Base-by-base conservation (phyloP, 2,888 invertebrate genomes). In the Pterobdella sp. region DNA sequence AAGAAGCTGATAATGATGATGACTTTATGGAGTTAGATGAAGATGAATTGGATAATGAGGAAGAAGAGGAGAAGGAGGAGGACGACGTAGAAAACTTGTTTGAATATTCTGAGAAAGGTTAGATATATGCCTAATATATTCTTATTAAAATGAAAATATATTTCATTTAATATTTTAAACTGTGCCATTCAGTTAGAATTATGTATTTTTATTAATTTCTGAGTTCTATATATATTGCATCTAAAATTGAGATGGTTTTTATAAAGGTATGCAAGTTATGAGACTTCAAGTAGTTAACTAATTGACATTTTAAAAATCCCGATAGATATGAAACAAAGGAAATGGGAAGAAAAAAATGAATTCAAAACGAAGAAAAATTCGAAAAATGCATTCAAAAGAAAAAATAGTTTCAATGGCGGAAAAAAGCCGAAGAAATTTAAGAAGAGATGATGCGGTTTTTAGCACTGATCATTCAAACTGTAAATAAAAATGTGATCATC, bases 281-380 rank as follows among this genome's bases (percentile, higher is more conserved):
- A n/a, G n/a, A n/a, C n/a, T n/a, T n/a, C n/a, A n/a, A n/a, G n/a
- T n/a, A n/a, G n/a, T n/a, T n/a, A n/a, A n/a, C n/a, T n/a, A n/a
- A n/a, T n/a, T n/a, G n/a, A n/a, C n/a, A n/a, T n/a, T n/a, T n/a
- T n/a, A n/a, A n/a, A n/a, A n/a, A n/a, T n/a, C n/a, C n/a, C n/a
- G n/a, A n/a, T 26, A 71, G 71, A 32, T 22, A n/a, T 71, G 60
- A 71, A 71, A 31, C 71, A 71, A 52, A 63, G 60, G 71, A 71
- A 71, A 52, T 71, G 71, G 71, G 71, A 71, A 31, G 60, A 71
- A 29, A 29, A n/a, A 52, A 31, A 35, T 34, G 71, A n/a, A n/a
- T n/a, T n/a, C n/a, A n/a, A n/a, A n/a, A n/a, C n/a, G n/a, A n/a
- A 71, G 56, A 71, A 52, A 34, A 31, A 52, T 31, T 22, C 31